Conservation (phyloP, 2,113 vertebrate species). For the Cyphomyrus plagiostoma region DNA sequence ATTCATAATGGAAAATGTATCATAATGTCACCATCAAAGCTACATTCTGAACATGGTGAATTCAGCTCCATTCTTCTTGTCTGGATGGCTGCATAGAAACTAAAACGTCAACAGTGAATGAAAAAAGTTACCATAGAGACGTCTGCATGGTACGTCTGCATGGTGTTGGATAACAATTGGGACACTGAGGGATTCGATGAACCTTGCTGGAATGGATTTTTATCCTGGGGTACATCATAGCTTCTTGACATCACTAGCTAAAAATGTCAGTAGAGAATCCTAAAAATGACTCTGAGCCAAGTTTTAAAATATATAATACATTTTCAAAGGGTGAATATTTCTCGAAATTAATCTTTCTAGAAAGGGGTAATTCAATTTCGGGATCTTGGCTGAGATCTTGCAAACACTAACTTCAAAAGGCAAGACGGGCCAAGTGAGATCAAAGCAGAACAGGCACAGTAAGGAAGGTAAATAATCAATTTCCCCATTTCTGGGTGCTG, state of each 20-base stretch:
- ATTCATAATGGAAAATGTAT: neutral
- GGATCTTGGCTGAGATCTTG: neutral
- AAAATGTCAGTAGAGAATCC: neutral
- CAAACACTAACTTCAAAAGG: slow-evolving; percentile 7
- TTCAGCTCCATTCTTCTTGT: neutral
- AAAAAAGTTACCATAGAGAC: neutral
- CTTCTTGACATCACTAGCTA: neutral
- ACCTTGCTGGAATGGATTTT: neutral
- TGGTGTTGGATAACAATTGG: neutral
- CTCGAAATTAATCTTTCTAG: neutral
- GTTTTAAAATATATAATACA: neutral
- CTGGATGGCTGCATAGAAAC: neutral
- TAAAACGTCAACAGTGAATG: neutral
- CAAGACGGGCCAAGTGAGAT: neutral
- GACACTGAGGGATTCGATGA: neutral
- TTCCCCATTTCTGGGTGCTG: neutral
- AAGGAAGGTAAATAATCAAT: slow-evolving; percentile 12
- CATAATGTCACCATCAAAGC: neutral
- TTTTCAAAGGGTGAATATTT: neutral
- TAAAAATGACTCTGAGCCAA: neutral
- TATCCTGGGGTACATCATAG: neutral
- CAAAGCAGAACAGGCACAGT: neutral
- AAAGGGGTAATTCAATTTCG: neutral
- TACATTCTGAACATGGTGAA: neutral
- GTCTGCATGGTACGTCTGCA: neutral